phyloP scores from a whole-genome alignment of 2,888 invertebrate species.

The Apamea epomidion region DNA sequence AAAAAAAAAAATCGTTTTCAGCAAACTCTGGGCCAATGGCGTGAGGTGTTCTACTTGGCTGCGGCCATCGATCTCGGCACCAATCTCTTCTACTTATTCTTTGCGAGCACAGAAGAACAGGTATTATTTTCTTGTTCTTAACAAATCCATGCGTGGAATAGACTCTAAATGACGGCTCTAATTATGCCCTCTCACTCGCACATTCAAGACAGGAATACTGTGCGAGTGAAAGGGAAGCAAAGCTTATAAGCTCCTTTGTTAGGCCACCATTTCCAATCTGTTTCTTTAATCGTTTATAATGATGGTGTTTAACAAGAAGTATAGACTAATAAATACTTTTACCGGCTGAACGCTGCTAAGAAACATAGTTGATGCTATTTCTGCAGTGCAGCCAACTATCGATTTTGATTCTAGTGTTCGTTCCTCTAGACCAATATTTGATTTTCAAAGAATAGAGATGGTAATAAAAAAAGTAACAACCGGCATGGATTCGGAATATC shows the following conservation, averaged over 20 bases:
- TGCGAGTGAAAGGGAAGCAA: not conserved
- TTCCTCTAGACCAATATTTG: not conserved
- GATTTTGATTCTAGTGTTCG: not conserved
- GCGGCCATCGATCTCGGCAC: slow-evolving; percentile 94
- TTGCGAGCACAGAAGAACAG: slow-evolving; percentile 95
- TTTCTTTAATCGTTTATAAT: not conserved
- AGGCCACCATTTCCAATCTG: not conserved
- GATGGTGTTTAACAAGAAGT: not conserved
- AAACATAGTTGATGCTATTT: not conserved
- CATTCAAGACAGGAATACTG: not conserved
- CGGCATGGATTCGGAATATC: not conserved
- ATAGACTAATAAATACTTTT: not conserved
- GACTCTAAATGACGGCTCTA: not conserved
- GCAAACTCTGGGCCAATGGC: slow-evolving; percentile 94
- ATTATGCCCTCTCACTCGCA: not conserved
- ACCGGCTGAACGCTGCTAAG: not conserved
- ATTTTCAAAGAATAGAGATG: not conserved
- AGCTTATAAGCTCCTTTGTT: not conserved
- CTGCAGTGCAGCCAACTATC: not conserved
- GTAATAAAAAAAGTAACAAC: not conserved
- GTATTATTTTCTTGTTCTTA: slow-evolving; percentile 64
- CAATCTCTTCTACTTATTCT: slow-evolving; percentile 94
- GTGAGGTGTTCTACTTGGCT: slow-evolving; percentile 95
- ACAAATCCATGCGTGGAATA: not conserved
- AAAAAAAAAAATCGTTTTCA: slow-evolving; percentile 68